Percentiles rank a stretch among this genome's conserved stretches.
Conservation (phyloP, 2,797 vertebrate species). For the Zalophus californianus region DNA sequence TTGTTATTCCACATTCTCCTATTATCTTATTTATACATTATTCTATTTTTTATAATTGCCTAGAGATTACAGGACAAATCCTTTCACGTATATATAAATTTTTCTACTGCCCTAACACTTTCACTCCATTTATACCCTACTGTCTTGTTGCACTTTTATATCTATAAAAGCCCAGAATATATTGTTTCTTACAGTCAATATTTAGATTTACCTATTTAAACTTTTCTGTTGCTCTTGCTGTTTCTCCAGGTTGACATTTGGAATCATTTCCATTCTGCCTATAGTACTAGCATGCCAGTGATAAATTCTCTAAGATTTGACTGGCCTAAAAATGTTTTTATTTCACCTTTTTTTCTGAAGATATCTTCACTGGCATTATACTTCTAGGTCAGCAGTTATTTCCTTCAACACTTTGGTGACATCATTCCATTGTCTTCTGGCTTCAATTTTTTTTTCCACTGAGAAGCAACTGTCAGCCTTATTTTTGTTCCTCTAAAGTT, state of each 20-base stretch:
- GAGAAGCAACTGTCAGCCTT: background rate
- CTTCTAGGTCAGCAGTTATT: background rate
- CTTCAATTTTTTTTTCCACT: background rate
- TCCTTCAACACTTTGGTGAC: background rate
- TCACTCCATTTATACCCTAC: background rate
- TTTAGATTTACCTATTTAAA: background rate
- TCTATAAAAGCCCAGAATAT: background rate
- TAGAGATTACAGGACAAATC: background rate
- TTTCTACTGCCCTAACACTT: background rate
- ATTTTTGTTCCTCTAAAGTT: background rate
- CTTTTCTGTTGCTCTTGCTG: background rate
- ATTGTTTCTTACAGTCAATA: background rate
- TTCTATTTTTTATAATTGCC: background rate
- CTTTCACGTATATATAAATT: background rate
- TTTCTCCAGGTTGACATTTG: background rate
- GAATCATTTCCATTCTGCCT: background rate
- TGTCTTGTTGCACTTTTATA: background rate
- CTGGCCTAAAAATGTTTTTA: background rate
- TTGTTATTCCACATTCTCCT: background rate
- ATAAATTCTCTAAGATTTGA: background rate
- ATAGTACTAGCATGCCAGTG: background rate
- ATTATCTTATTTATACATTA: background rate
- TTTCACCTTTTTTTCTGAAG: background rate
- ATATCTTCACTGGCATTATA: conserved; percentile 1
- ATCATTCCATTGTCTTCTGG: background rate